phyloP scores from a whole-genome alignment of 2,888 invertebrate species.

The Agrenia bidenticulata region DNA sequence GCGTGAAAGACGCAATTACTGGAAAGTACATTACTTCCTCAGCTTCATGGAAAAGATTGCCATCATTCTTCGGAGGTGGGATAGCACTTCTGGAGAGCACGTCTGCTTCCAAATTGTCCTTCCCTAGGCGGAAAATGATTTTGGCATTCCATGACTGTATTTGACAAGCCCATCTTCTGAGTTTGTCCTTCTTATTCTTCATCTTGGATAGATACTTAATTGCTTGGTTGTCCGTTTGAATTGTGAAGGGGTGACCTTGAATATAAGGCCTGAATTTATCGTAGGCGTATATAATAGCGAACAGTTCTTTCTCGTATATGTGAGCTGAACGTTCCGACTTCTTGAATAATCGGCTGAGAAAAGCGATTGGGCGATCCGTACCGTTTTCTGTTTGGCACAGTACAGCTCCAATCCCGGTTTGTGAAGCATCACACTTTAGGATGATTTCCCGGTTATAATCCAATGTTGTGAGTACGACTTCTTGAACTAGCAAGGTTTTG shows the following conservation, averaged over 20 bases:
- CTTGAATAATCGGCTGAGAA: conserved; percentile 25
- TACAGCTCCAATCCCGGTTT: conserved; percentile 34
- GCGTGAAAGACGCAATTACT: neutral
- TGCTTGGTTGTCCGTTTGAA: conserved; percentile 40
- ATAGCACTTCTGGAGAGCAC: conserved; percentile 28
- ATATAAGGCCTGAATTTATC: conserved; percentile 31
- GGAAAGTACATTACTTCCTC: neutral
- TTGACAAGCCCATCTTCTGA: conserved; percentile 33
- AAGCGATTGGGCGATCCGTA: conserved; percentile 26
- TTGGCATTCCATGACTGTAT: conserved; percentile 21
- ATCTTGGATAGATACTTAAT: conserved; percentile 25
- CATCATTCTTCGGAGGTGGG: neutral
- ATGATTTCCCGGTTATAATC: conserved; percentile 32
- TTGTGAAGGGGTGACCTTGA: conserved; percentile 29
- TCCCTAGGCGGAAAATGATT: conserved; percentile 17
- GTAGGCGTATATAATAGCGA: conserved; percentile 31
- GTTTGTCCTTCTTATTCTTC: conserved; percentile 23
- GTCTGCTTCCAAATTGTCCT: conserved; percentile 35
- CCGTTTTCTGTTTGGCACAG: conserved; percentile 22
- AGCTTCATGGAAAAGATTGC: neutral
- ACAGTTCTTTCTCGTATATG: conserved; percentile 34
- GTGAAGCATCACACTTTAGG: conserved; percentile 31
- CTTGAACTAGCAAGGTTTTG: conserved; percentile 20
- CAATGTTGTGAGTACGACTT: conserved; percentile 18
- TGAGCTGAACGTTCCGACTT: conserved; percentile 19